These are phyloP conservation scores for Drosophila trichaetosa DNA, from an alignment of 2,888 invertebrate species.

Conservation along the genomic window DNA sequence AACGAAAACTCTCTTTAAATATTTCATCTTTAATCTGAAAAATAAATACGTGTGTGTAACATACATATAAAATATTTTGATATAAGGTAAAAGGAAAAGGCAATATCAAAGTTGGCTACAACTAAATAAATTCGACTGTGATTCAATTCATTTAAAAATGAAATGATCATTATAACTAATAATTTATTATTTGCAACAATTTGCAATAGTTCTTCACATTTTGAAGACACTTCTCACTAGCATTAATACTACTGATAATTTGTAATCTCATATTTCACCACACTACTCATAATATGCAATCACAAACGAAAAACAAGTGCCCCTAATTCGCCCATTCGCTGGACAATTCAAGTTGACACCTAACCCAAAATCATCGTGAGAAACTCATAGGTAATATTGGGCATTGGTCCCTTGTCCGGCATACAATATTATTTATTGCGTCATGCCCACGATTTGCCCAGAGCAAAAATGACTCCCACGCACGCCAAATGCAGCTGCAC, in stretches of 20 bases:
- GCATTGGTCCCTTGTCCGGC: background rate
- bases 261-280: background rate
- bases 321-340: slow-evolving; percentile 5
- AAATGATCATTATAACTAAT: background rate
- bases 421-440: slow-evolving; percentile 51
- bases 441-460: slow-evolving; percentile 61
- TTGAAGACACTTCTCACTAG: background rate
- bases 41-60: background rate
- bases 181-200: background rate
- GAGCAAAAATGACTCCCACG: slow-evolving; percentile 71
- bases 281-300: background rate
- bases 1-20: background rate
- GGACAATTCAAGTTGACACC: slow-evolving; percentile 39
- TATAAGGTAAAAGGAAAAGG: background rate
- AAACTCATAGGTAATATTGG: slow-evolving; percentile 26
- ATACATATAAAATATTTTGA: background rate
- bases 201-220: background rate
- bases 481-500: slow-evolving; percentile 71
- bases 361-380: slow-evolving; percentile 52
- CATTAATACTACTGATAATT: background rate
- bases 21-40: background rate
- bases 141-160: background rate
- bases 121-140: background rate
- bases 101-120: background rate
- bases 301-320: slow-evolving; percentile 2